Percentiles rank a stretch among this genome's conserved stretches.
Conservation (phyloP, 23 tunicate genomes). For the Oikopleura vanhoeffeni region DNA sequence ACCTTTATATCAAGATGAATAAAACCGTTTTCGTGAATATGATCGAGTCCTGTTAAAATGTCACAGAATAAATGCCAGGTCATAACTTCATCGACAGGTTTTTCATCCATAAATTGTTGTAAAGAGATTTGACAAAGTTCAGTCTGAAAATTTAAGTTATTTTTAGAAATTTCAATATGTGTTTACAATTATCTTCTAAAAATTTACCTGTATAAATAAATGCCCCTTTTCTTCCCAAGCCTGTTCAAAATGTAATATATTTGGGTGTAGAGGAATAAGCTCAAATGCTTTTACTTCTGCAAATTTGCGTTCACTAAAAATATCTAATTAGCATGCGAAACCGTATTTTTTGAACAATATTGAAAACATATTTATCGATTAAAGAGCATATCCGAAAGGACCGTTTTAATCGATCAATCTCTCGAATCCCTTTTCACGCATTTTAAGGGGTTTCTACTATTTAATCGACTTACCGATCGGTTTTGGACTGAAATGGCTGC, state of each 20-base stretch:
- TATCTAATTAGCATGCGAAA: no score
- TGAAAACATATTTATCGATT: no score
- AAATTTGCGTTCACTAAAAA: slow-evolving; percentile 28
- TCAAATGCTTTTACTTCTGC: slow-evolving; percentile 62
- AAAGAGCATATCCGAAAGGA: no score
- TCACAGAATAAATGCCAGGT: slow-evolving; percentile 48
- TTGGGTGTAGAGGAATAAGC: slow-evolving; percentile 39
- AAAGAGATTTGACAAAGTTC: slow-evolving; percentile 48
- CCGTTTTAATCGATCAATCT: no score
- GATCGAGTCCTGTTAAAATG: slow-evolving; percentile 40
- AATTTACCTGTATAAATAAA: slow-evolving; percentile 25
- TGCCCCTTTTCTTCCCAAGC: slow-evolving; percentile 84
- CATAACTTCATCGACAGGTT: slow-evolving; percentile 18
- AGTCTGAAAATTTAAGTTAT: slow-evolving; percentile 23
- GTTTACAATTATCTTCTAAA: no score
- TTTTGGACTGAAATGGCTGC: not conserved
- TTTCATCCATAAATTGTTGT: slow-evolving; percentile 27
- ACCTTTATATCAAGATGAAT: slow-evolving; percentile 58
- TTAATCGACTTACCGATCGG: not conserved
- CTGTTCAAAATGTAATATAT: slow-evolving; percentile 44
- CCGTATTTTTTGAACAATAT: no score
- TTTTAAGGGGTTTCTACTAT: no score
- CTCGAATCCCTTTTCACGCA: no score
- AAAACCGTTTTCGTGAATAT: slow-evolving; percentile 44
- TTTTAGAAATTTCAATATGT: not conserved